Conservation (phyloP, 2,113 vertebrate genomes). For the Pygoscelis antarcticus region DNA sequence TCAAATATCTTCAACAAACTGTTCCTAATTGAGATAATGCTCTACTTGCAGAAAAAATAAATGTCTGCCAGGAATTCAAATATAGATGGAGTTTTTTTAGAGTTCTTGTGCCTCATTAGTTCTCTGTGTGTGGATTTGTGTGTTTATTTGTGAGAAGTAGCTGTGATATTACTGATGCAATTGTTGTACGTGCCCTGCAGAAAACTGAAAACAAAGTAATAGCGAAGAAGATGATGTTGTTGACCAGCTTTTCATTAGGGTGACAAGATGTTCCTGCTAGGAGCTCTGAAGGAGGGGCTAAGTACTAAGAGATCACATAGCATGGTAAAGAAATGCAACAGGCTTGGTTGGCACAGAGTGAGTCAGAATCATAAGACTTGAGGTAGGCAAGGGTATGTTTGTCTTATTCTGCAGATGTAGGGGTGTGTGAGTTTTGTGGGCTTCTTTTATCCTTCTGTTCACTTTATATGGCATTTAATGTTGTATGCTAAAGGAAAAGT, state of each 20-base stretch:
- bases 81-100: not conserved
- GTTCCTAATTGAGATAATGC: not conserved
- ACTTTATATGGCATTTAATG: not conserved
- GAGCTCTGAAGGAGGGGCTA: not conserved
- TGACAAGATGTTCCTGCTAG: not conserved
- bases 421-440: not conserved
- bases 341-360: not conserved
- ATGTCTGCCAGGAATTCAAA: not conserved
- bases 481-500: not conserved
- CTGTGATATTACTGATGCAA: not conserved
- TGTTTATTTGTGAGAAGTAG: not conserved
- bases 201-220: not conserved
- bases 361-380: not conserved
- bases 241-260: not conserved
- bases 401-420: not conserved
- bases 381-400: not conserved
- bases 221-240: not conserved
- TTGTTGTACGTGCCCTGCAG: not conserved
- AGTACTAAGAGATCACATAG: not conserved
- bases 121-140: not conserved
- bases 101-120: not conserved
- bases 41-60: not conserved
- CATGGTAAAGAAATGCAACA: not conserved
- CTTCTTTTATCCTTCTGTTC: not conserved
- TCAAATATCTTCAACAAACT: not conserved